A percentile compares a stretch with the other conserved stretches of the same genome.
Evolutionary conservation across 2,888 invertebrate genomes (phyloP).

Genomic region (Aphodius sticticus): DNA sequence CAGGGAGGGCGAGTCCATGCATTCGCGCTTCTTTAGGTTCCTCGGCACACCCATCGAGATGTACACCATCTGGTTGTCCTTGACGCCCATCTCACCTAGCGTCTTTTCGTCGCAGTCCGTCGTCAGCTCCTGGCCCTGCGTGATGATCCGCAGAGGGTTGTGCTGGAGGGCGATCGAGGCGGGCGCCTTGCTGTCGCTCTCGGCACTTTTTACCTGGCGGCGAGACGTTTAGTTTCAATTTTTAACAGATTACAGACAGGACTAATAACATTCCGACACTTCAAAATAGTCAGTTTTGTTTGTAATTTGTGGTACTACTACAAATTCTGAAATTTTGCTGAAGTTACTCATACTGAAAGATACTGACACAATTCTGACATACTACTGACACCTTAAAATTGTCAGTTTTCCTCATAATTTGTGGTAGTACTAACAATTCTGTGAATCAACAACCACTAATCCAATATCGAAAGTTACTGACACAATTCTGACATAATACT

Average conservation of each 20-base stretch:
- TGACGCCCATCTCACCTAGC: conserved; percentile 90
- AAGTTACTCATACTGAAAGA: too few relatives aligned
- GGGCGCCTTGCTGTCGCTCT: conserved; percentile 47
- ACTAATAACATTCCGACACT: too few relatives aligned
- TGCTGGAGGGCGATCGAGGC: conserved; percentile 63
- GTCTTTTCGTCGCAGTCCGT: conserved; percentile 93
- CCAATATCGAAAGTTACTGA: background rate
- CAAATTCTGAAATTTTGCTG: too few relatives aligned
- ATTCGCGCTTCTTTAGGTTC: conserved; percentile 67
- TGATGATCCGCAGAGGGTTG: conserved; percentile 90
- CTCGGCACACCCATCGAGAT: conserved; percentile 84
- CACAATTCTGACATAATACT: background rate
- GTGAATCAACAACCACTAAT: background rate
- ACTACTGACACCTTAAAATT: background rate
- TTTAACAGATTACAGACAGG: too few relatives aligned
- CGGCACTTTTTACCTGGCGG: conserved; percentile 49
- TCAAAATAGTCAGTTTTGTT: too few relatives aligned
- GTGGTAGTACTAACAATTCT: background rate
- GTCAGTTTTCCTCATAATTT: background rate
- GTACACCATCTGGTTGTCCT: conserved; percentile 92
- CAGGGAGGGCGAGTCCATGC: conserved; percentile 83
- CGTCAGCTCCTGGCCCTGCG: conserved; percentile 91
- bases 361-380: background rate
- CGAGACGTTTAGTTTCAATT: background rate
- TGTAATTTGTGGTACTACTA: too few relatives aligned